Percentiles rank a stretch among this genome's conserved stretches.
phyloP scores from a whole-genome alignment of 2,113 vertebrate species.

The Nettapus auritus region DNA sequence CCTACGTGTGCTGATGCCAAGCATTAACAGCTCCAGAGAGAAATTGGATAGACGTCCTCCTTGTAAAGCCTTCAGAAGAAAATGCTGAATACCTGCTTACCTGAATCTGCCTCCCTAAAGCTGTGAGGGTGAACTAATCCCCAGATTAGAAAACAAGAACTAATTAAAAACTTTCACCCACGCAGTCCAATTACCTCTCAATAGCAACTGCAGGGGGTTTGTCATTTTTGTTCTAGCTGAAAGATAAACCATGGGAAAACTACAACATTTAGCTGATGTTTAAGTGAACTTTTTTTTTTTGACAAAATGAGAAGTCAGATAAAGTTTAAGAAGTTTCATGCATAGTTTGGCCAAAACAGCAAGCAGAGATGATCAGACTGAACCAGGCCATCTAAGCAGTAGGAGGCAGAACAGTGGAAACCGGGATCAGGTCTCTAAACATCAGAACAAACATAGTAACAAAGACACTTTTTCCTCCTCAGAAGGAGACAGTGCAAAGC shows the following conservation, averaged over 20 bases:
- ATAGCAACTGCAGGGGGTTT: neutral
- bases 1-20: rapidly evolving
- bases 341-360: neutral
- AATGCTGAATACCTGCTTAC: neutral
- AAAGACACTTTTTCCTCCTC: neutral
- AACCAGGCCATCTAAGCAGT: neutral
- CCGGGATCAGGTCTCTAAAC: neutral
- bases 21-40: neutral
- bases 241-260: neutral
- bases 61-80: neutral
- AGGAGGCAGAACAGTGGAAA: neutral
- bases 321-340: neutral
- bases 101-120: neutral
- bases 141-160: neutral
- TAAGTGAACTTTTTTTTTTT: neutral
- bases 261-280: neutral
- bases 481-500: neutral
- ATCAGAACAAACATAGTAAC: neutral
- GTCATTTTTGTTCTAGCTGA: neutral
- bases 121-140: neutral
- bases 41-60: neutral
- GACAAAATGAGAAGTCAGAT: neutral
- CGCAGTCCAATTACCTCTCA: neutral
- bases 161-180: neutral
- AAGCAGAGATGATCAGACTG: neutral